Conservation (phyloP, 2,113 vertebrate species). For the Colius striatus region DNA sequence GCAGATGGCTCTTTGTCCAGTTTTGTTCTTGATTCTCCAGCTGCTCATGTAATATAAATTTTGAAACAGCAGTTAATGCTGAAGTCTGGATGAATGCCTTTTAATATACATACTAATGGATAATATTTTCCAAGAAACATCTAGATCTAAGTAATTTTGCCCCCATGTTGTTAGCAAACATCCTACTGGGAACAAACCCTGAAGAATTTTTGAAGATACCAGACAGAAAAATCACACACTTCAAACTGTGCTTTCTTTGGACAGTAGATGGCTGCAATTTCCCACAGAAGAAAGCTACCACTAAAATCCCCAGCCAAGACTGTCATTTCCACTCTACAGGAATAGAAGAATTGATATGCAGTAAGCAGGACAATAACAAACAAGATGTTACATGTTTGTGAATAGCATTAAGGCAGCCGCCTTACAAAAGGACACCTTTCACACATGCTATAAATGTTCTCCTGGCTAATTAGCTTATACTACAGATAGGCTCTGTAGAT, state of each 20-base stretch:
- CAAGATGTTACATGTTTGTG: neutral
- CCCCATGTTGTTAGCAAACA: neutral
- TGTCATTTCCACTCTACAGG: neutral
- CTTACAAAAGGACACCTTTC: neutral
- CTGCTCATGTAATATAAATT: neutral
- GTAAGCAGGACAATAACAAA: neutral
- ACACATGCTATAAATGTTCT: neutral
- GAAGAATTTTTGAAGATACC: neutral
- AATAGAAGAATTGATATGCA: neutral
- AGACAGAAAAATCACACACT: neutral
- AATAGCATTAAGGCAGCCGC: neutral
- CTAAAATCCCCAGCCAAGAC: constrained; percentile 1
- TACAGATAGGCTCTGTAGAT: neutral
- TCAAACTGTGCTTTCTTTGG: neutral
- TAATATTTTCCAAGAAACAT: neutral
- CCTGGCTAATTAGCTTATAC: neutral
- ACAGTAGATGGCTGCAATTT: constrained; percentile 77
- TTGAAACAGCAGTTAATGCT: neutral
- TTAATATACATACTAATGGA: neutral
- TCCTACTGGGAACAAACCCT: neutral
- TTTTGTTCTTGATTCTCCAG: neutral
- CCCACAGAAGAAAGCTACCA: constrained; percentile 34
- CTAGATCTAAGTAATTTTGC: neutral
- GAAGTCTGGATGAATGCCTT: neutral
- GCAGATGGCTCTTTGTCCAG: neutral